A percentile compares a stretch with the other conserved stretches of the same genome.
phyloP scores from a whole-genome alignment of 2,888 invertebrate genomes.

The Mesoligia furuncula region DNA sequence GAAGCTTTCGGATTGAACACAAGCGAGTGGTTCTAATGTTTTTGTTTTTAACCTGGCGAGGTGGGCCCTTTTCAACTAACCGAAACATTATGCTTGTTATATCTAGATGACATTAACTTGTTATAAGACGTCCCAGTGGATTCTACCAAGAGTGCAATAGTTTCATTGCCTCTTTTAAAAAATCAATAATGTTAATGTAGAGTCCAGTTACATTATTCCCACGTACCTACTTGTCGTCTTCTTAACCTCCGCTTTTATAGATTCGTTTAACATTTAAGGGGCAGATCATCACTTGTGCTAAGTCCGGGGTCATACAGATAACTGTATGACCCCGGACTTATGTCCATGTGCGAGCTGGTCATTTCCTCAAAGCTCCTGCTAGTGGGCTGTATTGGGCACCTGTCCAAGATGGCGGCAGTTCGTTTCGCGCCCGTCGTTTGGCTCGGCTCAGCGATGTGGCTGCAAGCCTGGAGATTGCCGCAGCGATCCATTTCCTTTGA shows the following conservation, averaged over 20 bases:
- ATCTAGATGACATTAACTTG: neutral
- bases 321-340: neutral
- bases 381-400: slow-evolving; percentile 39
- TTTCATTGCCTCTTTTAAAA: neutral
- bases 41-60: no score
- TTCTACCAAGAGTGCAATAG: neutral
- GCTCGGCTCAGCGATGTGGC: slow-evolving; percentile 23
- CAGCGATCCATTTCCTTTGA: slow-evolving; percentile 44
- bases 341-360: neutral
- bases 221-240: neutral
- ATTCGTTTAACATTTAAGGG: slow-evolving; percentile 4
- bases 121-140: no score
- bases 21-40: neutral
- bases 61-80: neutral
- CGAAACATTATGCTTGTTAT: neutral
- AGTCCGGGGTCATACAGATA: neutral
- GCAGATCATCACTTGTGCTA: neutral
- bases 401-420: slow-evolving; percentile 36
- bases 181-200: neutral
- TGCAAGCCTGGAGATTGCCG: slow-evolving; percentile 28
- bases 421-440: slow-evolving; percentile 43
- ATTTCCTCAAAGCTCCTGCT: slow-evolving; percentile 4
- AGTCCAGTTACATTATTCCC: neutral
- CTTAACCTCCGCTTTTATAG: neutral
- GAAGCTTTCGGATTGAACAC: neutral